Percentiles rank a stretch among this genome's conserved stretches.
Conservation (phyloP, 2,113 vertebrate species). For the Corydoras maculifer region DNA sequence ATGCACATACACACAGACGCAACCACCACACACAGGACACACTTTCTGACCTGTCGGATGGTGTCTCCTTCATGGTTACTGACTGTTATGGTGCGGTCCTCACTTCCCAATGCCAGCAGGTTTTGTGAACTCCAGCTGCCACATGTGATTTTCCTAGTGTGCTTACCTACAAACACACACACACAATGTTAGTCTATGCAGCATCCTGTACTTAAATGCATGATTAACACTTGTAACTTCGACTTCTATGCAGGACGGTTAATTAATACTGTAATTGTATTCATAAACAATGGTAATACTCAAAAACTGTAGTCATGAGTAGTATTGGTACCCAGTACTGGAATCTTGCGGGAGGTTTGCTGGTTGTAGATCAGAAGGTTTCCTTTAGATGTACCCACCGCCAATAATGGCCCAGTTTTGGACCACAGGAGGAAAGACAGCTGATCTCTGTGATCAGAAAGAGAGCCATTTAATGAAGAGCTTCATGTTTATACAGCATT, state of each 20-base stretch:
- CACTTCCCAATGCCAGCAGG: slow-evolving; percentile 86
- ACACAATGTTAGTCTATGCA: background rate
- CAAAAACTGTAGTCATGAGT: too few species aligned
- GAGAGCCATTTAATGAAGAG: too few species aligned
- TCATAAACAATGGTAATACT: too few species aligned
- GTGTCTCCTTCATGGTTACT: slow-evolving; percentile 96
- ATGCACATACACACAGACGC: background rate
- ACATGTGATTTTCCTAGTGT: slow-evolving; percentile 90
- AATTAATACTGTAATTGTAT: too few species aligned
- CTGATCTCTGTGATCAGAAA: slow-evolving; percentile 68
- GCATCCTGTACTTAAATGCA: too few species aligned
- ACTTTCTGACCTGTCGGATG: slow-evolving; percentile 77
- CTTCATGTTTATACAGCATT: too few species aligned
- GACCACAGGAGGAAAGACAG: slow-evolving; percentile 93
- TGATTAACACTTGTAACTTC: too few species aligned
- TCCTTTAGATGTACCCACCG: slow-evolving; percentile 89
- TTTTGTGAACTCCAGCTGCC: slow-evolving; percentile 92
- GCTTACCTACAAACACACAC: slow-evolving; percentile 74
- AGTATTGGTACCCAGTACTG: slow-evolving; percentile 74
- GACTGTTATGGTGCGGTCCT: slow-evolving; percentile 86
- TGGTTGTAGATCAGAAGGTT: slow-evolving; percentile 93
- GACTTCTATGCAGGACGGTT: too few species aligned
- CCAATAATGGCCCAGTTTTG: slow-evolving; percentile 78
- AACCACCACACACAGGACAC: too few species aligned
- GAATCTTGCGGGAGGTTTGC: slow-evolving; percentile 94